Conservation (phyloP, 2,113 vertebrate genomes). For the Eublepharis macularius region DNA sequence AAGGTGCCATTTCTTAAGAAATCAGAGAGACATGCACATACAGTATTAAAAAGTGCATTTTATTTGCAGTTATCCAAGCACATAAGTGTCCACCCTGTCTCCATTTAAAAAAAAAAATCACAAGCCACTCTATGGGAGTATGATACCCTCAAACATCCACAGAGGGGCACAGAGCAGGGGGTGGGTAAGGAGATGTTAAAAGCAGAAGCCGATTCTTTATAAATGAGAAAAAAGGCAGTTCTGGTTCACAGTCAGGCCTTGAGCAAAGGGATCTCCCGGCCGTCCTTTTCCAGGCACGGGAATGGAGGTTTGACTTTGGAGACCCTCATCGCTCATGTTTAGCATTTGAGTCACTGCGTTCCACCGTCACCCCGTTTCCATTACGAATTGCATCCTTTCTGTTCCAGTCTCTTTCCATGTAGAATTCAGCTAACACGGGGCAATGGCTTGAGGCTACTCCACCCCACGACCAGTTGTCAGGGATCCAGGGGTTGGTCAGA, state of each 20-base stretch:
- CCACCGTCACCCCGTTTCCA: constrained; percentile 75
- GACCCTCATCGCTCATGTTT: constrained; percentile 89
- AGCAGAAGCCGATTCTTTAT: constrained; percentile 52
- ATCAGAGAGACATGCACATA: background rate
- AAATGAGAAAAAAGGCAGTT: constrained; percentile 17
- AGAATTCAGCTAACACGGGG: constrained; percentile 88
- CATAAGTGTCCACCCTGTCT: constrained; percentile 8
- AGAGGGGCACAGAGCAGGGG: constrained; percentile 13
- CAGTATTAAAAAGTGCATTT: constrained; percentile 68
- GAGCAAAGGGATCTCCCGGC: background rate
- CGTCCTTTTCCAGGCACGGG: constrained; percentile 9
- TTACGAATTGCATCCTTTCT: constrained; percentile 78
- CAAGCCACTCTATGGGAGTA: background rate
- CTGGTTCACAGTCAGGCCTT: background rate
- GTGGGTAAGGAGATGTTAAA: constrained; percentile 22
- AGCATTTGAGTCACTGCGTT: constrained; percentile 75
- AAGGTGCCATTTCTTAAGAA: constrained; percentile 1
- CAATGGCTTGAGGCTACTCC: constrained; percentile 93
- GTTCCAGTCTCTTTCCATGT: constrained; percentile 76
- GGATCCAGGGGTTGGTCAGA: constrained; percentile 96
- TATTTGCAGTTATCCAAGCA: constrained; percentile 60
- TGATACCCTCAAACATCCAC: constrained; percentile 31
- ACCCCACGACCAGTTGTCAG: constrained; percentile 96
- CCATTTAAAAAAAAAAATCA: background rate
- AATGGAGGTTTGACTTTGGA: background rate